Evolutionary conservation across 2,888 invertebrate genomes (phyloP).

Genomic region (Sminthurinus aureus): DNA sequence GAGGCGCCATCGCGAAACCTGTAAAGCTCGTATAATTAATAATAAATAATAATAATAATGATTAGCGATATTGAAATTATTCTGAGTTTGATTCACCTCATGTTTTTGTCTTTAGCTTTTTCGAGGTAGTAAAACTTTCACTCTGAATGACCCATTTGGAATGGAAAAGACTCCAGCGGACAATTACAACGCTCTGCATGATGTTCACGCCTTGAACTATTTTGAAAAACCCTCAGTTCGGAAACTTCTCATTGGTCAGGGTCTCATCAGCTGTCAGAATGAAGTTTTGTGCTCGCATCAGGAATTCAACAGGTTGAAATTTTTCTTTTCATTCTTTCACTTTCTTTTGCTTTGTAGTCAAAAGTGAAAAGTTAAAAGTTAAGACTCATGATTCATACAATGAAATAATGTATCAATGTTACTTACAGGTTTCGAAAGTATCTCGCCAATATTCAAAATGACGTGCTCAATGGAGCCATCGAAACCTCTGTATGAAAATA

Average conservation of each 20-base stretch:
- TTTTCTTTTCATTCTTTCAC: no score
- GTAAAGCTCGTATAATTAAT: background rate
- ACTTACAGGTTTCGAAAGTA: slow-evolving; percentile 50
- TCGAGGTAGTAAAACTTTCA: background rate
- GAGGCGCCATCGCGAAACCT: slow-evolving; percentile 21
- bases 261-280: slow-evolving; percentile 46
- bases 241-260: slow-evolving; percentile 40
- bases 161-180: slow-evolving; percentile 36
- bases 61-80: background rate
- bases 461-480: slow-evolving; percentile 30
- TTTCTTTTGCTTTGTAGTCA: no score
- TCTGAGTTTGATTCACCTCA: slow-evolving; percentile 4
- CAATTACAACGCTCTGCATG: slow-evolving; percentile 53
- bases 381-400: no score
- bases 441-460: slow-evolving; percentile 43
- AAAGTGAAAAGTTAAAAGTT: no score
- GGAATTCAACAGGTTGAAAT: slow-evolving; percentile 52
- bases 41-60: background rate
- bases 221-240: slow-evolving; percentile 41
- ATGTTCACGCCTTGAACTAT: slow-evolving; percentile 42
- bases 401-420: no score
- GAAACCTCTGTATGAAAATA: background rate
- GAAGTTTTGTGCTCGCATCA: slow-evolving; percentile 51
- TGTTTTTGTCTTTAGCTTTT: slow-evolving; percentile 18
- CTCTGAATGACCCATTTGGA: slow-evolving; percentile 40